Base-by-base conservation (phyloP, 2,113 vertebrate species). In the Balaenoptera acutorostrata region DNA sequence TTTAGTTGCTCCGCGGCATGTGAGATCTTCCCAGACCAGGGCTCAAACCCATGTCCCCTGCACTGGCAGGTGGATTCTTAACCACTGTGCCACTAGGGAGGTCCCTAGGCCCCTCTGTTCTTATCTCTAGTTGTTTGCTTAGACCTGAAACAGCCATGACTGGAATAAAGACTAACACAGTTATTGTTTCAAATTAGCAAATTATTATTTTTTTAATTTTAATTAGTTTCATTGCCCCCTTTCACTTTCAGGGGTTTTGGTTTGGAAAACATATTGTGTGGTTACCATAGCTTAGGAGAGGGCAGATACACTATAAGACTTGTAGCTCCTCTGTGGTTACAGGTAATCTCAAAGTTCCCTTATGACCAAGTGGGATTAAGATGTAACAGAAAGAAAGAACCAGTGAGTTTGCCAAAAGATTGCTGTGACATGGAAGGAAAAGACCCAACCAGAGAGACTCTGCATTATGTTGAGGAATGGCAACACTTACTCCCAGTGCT, bases 121-220 rank as follows among this genome's bases (percentile, higher is more conserved):
- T 92, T 63, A 36, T 29, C 15, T 85, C 21, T 77, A 66, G 31
- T 72, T 80, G 63, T 94, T 92, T 77, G 29, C 63, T 78, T 83
- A 92, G 41, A 61, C 29, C 39, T 61, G 46, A 90, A 71, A 55
- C 44, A 92, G 92, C 57, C 39, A 4, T 88, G 36, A 96, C 9
- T 92, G 18, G 57, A 96, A 88, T 93, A 66, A 69, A 31, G 49
- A 75, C 10, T 75, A 68, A 25, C 68, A 68, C 18, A 31, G 63
- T 93, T 59, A 84, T 80, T 77, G 39, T 88, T 96, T 92, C 49
- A 75, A 41, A 68, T 61, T 46, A 61, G n/a, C 49, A 91, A 29
- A n/a, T 64, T 86, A 15, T 91, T 75, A 52, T 52, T 78, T 78
- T 11, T 49, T 0, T 2, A 46, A 78, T 46, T 87, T 29, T 20